A percentile compares a stretch with the other conserved stretches of the same genome.
phyloP scores from a whole-genome alignment of 2,797 vertebrate genomes.

The Lagorchestes hirsutus region DNA sequence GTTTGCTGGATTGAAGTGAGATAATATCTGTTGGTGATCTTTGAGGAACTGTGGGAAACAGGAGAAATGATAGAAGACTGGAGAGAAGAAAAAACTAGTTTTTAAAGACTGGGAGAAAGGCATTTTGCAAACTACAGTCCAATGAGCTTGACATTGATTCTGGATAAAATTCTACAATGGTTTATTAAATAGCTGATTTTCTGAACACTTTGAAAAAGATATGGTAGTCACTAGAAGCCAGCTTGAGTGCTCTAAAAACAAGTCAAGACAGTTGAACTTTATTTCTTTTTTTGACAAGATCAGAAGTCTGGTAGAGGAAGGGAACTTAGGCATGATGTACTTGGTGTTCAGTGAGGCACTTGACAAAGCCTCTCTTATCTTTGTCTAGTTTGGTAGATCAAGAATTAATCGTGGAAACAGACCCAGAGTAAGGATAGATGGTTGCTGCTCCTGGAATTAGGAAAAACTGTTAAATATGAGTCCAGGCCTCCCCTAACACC shows the following conservation, averaged over 20 bases:
- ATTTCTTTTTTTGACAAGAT: background rate
- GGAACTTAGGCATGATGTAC: background rate
- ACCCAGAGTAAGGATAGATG: background rate
- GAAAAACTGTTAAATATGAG: background rate
- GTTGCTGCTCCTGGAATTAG: background rate
- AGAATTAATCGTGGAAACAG: background rate
- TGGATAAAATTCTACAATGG: background rate
- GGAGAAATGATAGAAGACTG: background rate
- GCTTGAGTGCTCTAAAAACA: background rate
- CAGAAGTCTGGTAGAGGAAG: background rate
- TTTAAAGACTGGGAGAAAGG: background rate
- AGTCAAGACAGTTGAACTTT: background rate
- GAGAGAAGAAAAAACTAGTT: background rate
- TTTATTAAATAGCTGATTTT: background rate
- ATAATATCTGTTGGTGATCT: background rate
- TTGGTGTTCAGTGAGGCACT: background rate
- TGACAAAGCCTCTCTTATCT: background rate
- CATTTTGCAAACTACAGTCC: background rate
- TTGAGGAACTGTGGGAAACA: background rate
- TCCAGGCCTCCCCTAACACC: background rate
- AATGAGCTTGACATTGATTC: background rate
- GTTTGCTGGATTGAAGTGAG: background rate
- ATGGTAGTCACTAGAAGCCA: background rate
- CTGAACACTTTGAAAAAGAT: background rate
- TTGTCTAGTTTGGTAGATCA: background rate